Evolutionary conservation across 2,888 invertebrate species (phyloP), one percentile per base, ranked within the genome.

Genomic region (Acronicta psi): DNA sequence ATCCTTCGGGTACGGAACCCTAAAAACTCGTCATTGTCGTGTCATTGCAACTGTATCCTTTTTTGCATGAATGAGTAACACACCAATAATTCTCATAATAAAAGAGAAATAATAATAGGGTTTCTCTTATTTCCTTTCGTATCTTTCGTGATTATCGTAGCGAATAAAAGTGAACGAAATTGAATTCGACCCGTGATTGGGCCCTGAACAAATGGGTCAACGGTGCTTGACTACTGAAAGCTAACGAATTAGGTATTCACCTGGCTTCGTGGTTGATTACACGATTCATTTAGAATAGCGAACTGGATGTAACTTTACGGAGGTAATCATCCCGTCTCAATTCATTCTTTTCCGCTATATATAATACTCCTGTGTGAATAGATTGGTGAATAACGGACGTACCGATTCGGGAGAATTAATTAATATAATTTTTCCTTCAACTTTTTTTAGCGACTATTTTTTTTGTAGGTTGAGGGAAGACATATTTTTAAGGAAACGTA

Each of bases 91-190:
- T 68, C 56, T 71, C 41, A 68, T 68, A 76, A 77, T 80, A 77
- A 78, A 74, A 77, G 55, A 61, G 58, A 56, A 49, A 45, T 55
- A 62, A 68, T 75, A 72, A 69, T 74, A 56, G 66, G 70, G 59
- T 69, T 75, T 69, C 75, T 74, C 69, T 76, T 80, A 78, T 77
- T 81, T 77, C 79, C 78, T 73, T 62, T 75, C 74, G 72, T 81
- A 82, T 82, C 81, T 76, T 81, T 82, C 75, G 63, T 76, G 79
- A 81, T 83, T 81, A 85, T 83, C 77, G 75, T 79, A 75, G 68
- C 80, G 77, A 79, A 85, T 82, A 82, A 84, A 82, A 82, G 75
- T 80, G 75, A 72, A 72, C 66, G 70, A 81, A 84, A 86, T 85
- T 82, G 80, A 84, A 82, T 85, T 79, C 76, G 78, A 72, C 58